Percentiles rank a stretch among this genome's conserved stretches.
phyloP scores from a whole-genome alignment of 2,888 invertebrate genomes.

The Eilema griseolum region DNA sequence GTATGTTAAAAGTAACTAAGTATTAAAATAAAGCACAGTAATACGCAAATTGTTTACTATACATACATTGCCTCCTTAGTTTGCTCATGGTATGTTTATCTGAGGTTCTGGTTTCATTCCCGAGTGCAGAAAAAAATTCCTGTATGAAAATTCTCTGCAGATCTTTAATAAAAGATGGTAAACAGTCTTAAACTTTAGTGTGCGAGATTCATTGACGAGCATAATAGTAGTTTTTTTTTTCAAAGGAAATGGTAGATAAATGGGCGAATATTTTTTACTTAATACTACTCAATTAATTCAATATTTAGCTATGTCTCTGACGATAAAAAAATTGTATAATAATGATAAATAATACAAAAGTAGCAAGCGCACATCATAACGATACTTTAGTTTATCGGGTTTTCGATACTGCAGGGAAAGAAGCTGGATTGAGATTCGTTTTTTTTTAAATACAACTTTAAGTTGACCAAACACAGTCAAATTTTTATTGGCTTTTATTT shows the following conservation, averaged over 20 bases:
- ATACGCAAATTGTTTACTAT: neutral
- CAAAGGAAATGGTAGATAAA: neutral
- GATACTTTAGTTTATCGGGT: neutral
- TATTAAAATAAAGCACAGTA: neutral
- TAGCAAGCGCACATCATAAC: neutral
- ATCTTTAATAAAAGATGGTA: too few relatives aligned
- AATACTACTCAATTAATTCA: neutral
- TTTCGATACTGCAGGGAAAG: neutral
- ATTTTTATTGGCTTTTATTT: neutral
- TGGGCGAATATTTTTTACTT: neutral
- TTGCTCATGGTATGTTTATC: neutral
- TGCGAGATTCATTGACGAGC: neutral
- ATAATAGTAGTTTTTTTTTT: neutral
- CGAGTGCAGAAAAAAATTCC: too few relatives aligned
- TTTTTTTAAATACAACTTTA: constrained; percentile 3
- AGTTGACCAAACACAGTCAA: neutral
- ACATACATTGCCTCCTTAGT: neutral
- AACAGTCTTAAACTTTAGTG: neutral
- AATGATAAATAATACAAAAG: neutral
- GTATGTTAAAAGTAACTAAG: neutral
- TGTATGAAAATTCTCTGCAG: neutral
- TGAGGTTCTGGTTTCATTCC: too few relatives aligned
- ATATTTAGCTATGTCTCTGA: too few relatives aligned
- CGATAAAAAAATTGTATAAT: neutral
- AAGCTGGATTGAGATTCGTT: constrained; percentile 3